These are phyloP conservation scores for Oxyscelio sp. DNA, from an alignment of 2,888 invertebrate species.

Conservation along the genomic window DNA sequence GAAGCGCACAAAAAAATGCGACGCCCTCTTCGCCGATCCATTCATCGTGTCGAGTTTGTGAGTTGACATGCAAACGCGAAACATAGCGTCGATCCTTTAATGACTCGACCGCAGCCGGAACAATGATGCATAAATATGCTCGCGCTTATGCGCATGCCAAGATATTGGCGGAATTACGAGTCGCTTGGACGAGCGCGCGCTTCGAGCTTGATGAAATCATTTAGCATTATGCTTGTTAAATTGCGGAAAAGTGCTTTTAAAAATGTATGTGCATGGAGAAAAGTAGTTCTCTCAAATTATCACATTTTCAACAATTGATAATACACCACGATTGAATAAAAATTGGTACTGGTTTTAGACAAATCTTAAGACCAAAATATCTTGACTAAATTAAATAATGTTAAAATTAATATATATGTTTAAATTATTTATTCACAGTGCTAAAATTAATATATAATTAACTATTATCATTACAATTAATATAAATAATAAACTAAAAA, in stretches of 20 bases:
- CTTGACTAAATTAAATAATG: no score
- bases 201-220: constrained; percentile 13
- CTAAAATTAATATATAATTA: not conserved
- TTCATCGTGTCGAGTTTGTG: constrained; percentile 65
- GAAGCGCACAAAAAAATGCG: constrained; percentile 81
- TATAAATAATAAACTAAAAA: not conserved
- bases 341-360: no score
- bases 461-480: not conserved
- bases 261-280: no score
- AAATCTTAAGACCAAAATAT: no score
- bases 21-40: constrained; percentile 66
- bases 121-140: constrained; percentile 65
- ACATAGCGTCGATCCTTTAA: constrained; percentile 65
- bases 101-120: constrained; percentile 67
- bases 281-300: no score
- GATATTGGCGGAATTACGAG: constrained; percentile 45
- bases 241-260: not conserved
- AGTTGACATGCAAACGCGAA: constrained; percentile 66
- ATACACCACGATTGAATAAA: no score
- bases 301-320: no score
- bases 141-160: constrained; percentile 26
- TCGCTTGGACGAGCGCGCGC: constrained; percentile 5
- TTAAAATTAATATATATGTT: no score
- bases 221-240: constrained; percentile 15
- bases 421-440: no score